These are phyloP conservation scores for Zosterops lateralis DNA, from an alignment of 2,113 vertebrate genomes.

Conservation along the genomic window DNA sequence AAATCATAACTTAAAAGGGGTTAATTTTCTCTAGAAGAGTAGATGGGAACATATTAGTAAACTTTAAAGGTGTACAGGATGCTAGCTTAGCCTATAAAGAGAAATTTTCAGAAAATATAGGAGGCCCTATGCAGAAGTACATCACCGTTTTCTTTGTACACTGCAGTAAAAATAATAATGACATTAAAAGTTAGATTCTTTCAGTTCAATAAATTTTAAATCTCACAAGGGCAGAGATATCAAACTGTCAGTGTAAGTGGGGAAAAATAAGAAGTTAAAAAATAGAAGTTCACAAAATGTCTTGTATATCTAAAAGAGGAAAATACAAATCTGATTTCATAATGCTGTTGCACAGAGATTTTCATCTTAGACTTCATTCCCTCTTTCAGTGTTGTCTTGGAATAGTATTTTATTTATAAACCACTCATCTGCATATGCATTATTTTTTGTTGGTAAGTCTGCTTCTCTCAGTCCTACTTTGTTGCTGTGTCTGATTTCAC, in stretches of 20 bases:
- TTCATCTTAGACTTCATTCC: background rate
- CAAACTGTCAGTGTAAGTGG: background rate
- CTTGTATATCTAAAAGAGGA: background rate
- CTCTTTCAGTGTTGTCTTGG: background rate
- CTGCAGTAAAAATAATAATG: background rate
- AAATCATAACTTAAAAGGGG: background rate
- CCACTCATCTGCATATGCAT: background rate
- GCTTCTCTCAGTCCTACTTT: background rate
- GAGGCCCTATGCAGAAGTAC: background rate
- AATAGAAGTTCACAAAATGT: background rate
- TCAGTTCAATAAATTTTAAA: background rate
- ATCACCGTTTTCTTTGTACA: background rate
- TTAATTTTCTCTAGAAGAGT: background rate
- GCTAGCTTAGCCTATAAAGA: background rate
- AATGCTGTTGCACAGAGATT: background rate
- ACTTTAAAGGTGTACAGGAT: background rate
- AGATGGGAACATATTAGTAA: background rate
- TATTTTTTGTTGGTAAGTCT: background rate
- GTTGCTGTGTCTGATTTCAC: background rate
- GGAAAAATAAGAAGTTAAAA: background rate
- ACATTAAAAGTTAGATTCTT: background rate
- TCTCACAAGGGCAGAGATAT: background rate
- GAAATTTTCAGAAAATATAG: background rate
- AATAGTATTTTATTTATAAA: slow-evolving; percentile 1
- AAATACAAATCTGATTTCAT: background rate